Conservation (phyloP, 2,888 invertebrate species). For the Noctua fimbriata region DNA sequence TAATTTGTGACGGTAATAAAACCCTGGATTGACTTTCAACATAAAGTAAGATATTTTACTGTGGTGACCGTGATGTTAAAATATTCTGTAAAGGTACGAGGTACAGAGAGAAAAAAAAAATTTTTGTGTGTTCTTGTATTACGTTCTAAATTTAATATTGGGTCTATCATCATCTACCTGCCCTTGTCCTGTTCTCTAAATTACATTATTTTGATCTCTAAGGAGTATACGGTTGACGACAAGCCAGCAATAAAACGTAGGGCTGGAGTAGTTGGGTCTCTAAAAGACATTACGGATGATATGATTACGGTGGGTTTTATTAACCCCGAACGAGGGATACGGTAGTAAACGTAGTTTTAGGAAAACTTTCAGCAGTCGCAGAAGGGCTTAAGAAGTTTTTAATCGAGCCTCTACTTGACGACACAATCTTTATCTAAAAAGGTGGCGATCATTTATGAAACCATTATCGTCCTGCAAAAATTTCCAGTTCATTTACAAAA, state of each 20-base stretch:
- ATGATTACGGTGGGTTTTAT: not conserved
- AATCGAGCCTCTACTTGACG: too few relatives aligned
- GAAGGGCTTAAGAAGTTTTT: too few relatives aligned
- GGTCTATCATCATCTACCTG: not conserved
- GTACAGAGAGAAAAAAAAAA: not conserved
- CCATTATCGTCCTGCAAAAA: not conserved
- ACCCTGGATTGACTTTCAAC: constrained; percentile 22
- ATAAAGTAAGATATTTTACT: constrained; percentile 5
- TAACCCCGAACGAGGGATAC: not conserved
- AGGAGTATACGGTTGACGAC: not conserved
- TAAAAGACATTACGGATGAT: not conserved
- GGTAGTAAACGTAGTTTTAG: not conserved
- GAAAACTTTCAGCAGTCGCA: not conserved
- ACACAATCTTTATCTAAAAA: not conserved
- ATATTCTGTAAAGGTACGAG: not conserved
- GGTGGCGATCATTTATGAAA: not conserved
- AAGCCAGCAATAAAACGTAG: not conserved
- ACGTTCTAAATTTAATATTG: not conserved
- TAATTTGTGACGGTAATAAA: constrained; percentile 56
- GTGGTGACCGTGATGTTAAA: not conserved
- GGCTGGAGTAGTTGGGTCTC: not conserved
- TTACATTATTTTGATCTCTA: not conserved
- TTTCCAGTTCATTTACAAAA: constrained; percentile 1
- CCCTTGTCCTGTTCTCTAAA: not conserved
- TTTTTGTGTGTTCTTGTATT: not conserved